These are phyloP conservation scores for Mesocricetus auratus DNA, from an alignment of 2,113 vertebrate genomes.

Conservation along the genomic window DNA sequence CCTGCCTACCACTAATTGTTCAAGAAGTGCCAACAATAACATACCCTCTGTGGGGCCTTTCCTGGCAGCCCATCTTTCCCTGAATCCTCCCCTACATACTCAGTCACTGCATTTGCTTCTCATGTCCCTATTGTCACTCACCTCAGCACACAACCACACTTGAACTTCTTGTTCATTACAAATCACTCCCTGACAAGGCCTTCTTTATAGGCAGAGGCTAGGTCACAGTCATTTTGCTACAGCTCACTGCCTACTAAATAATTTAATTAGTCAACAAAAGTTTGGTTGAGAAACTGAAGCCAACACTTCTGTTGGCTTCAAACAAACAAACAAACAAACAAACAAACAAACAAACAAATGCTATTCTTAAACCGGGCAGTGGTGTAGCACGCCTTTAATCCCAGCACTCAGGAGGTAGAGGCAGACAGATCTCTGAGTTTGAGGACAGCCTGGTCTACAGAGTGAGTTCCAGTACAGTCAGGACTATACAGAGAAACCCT, in stretches of 20 bases:
- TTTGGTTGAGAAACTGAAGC: slow-evolving; percentile 51
- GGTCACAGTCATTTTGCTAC: slow-evolving; percentile 5
- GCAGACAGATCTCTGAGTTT: background rate
- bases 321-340: no score
- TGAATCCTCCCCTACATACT: background rate
- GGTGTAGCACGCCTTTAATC: background rate
- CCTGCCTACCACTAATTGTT: background rate
- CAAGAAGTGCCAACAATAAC: slow-evolving; percentile 8
- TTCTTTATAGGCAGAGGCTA: background rate
- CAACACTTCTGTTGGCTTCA: no score
- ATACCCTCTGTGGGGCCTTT: background rate
- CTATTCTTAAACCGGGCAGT: background rate
- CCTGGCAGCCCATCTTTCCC: background rate
- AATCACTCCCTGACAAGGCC: slow-evolving; percentile 17
- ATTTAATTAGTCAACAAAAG: slow-evolving; percentile 15
- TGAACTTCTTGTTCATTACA: slow-evolving; percentile 49
- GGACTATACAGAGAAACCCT: no score
- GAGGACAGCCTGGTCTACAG: background rate
- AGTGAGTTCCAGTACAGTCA: background rate
- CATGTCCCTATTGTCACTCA: background rate
- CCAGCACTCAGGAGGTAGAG: background rate
- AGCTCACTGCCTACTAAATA: background rate
- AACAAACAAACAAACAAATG: no score
- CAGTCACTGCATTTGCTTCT: slow-evolving; percentile 29
- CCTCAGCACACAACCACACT: slow-evolving; percentile 35